Evolutionary conservation across 2,113 vertebrate species (phyloP).

Genomic region (Tyto alba): DNA sequence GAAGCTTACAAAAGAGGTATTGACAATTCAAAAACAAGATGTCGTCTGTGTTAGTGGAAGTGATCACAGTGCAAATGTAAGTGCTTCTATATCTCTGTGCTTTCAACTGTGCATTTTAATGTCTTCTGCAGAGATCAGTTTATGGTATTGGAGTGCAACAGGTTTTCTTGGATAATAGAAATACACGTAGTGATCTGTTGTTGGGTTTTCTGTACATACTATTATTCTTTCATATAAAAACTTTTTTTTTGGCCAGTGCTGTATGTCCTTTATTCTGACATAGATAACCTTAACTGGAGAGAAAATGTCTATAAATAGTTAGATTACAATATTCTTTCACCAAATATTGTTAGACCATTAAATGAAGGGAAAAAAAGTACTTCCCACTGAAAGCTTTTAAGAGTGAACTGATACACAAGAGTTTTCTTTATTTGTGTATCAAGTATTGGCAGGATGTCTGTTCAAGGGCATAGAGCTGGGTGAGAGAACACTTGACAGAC

Average conservation of each 20-base stretch:
- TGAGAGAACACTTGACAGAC: neutral
- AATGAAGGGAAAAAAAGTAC: neutral
- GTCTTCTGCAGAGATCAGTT: neutral
- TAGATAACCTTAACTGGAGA: neutral
- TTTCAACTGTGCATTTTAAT: neutral
- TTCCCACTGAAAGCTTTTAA: neutral
- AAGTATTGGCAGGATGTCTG: neutral
- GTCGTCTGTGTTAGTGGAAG: conserved; percentile 83
- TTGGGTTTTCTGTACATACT: neutral
- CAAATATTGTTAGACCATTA: neutral
- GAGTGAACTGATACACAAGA: neutral
- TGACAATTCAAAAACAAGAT: conserved; percentile 92
- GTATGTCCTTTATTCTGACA: neutral
- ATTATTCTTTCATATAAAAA: neutral
- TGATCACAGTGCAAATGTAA: conserved; percentile 85
- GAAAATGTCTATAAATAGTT: neutral
- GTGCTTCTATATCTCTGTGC: conserved; percentile 68
- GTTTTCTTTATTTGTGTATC: neutral
- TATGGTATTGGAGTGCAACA: neutral
- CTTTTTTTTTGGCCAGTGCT: neutral
- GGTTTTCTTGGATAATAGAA: neutral
- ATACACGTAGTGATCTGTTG: neutral
- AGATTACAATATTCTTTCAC: neutral
- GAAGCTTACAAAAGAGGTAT: conserved; percentile 84
- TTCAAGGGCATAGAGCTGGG: neutral